phyloP scores from a whole-genome alignment of 2,113 vertebrate species.

The Centrocercus urophasianus region DNA sequence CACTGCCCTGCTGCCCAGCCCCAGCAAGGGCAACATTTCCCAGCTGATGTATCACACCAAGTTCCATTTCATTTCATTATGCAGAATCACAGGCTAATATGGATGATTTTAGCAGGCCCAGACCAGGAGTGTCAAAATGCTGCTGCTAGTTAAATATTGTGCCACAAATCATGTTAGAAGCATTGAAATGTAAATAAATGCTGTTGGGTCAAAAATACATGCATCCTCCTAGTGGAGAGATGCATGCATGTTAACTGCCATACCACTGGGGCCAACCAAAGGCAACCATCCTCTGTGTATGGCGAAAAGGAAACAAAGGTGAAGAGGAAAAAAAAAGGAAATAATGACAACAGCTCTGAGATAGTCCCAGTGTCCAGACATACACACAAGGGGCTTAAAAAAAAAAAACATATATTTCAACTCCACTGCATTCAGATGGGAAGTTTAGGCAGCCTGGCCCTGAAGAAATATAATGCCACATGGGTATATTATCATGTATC shows the following conservation, averaged over 20 bases:
- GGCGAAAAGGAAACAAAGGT: neutral
- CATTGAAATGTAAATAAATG: slow-evolving; percentile 40
- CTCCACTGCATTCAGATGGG: accelerated
- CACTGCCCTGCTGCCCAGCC: neutral
- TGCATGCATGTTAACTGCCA: neutral
- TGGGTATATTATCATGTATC: no score
- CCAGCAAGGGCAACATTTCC: neutral
- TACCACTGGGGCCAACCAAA: neutral
- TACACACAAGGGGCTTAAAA: neutral
- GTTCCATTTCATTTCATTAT: neutral
- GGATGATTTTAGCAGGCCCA: neutral
- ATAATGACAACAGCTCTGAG: neutral
- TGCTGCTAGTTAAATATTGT: neutral
- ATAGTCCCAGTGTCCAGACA: accelerated
- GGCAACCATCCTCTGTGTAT: neutral
- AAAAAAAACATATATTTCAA: neutral
- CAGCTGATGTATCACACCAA: neutral
- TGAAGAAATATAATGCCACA: neutral
- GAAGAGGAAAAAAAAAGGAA: neutral
- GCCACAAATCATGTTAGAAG: neutral
- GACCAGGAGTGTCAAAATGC: slow-evolving; percentile 14
- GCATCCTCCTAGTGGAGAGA: accelerated
- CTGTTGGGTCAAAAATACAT: neutral
- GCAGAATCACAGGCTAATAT: neutral
- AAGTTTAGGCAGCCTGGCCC: neutral